Evolutionary conservation across 1,140 invertebrate species (phyloP), one percentile per base, ranked within the genome.

Genomic region (Papilio helenus): DNA sequence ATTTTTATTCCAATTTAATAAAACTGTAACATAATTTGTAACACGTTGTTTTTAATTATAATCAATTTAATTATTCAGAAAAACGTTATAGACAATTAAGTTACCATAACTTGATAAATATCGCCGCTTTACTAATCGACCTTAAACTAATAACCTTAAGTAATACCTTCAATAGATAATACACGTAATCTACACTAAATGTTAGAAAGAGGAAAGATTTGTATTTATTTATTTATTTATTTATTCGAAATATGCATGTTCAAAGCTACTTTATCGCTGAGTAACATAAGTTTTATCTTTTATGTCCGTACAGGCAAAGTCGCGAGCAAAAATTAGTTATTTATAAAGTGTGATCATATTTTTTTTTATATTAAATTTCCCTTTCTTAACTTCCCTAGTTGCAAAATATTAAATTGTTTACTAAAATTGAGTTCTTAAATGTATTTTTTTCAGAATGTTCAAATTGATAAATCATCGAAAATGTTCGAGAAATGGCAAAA

Each of bases 401-500:
- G 34, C 2, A 34, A 34, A 34, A 3, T 34, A 34, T 34, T 34
- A 34, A 34, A 34, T 34, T 34, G 34, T 34, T 34, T 34, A 34
- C 4, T 34, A 34, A 34, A 34, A 4, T 34, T 34, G 34, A 34
- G 34, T 34, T 12, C 5, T 3, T 46, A 14, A 46, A 46, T 46
- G 44, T 46, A 55, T 10, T 23, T 55, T 55, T 86, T 89, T 16
- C 90, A 94, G 93, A 92, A 88, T 77, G 80, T 94, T 0, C 91
- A 92, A 81, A 76, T 94, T 5, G 87, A 89, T 5, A 88, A 89
- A 29, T 83, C 85, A 0, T 93, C 91, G 12, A 49, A 76, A 73
- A 93, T 91, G 88, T 95, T 90, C 74, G 90, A 94, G 26, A 91
- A 93, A 83, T 95, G 94, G 95, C 84, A 89, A 68, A 93, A 92